Conservation (phyloP, 2,113 vertebrate genomes). For the Corythoichthys haematopterus region DNA sequence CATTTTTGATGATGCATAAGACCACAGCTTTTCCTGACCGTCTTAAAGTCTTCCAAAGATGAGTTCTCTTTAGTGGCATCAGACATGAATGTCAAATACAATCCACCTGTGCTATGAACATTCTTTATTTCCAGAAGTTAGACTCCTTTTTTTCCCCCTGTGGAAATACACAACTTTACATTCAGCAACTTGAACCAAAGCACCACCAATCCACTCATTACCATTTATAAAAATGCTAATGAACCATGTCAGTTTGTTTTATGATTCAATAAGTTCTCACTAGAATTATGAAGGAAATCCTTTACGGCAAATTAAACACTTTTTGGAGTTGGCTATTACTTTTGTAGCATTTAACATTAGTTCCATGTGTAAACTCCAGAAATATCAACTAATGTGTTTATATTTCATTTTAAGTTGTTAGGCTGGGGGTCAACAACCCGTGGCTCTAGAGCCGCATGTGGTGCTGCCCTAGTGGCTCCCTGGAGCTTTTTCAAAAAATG, state of each 20-base stretch:
- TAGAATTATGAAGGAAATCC: background rate
- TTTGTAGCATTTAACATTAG: no score
- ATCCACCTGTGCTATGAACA: slow-evolving; percentile 46
- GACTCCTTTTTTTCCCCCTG: slow-evolving; percentile 24
- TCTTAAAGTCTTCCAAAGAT: slow-evolving; percentile 52
- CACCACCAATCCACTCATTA: background rate
- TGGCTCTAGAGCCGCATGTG: no score
- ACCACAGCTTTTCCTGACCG: slow-evolving; percentile 52
- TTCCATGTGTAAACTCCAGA: background rate
- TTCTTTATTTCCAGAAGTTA: slow-evolving; percentile 41
- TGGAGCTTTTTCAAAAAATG: no score
- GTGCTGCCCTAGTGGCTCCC: no score
- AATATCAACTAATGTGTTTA: background rate
- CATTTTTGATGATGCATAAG: slow-evolving; percentile 29
- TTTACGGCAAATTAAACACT: background rate
- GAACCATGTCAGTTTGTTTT: background rate
- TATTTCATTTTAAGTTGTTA: background rate
- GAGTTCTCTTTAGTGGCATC: slow-evolving; percentile 57
- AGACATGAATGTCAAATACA: slow-evolving; percentile 57
- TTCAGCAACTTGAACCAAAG: slow-evolving; percentile 37
- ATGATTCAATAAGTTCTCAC: background rate
- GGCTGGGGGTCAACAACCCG: no score
- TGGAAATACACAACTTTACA: slow-evolving; percentile 42
- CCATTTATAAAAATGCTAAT: background rate
- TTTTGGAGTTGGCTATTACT: background rate